Evolutionary conservation across 2,888 invertebrate genomes (phyloP), one percentile per base, ranked within the genome.

Genomic region (Pseudococcus viburni): DNA sequence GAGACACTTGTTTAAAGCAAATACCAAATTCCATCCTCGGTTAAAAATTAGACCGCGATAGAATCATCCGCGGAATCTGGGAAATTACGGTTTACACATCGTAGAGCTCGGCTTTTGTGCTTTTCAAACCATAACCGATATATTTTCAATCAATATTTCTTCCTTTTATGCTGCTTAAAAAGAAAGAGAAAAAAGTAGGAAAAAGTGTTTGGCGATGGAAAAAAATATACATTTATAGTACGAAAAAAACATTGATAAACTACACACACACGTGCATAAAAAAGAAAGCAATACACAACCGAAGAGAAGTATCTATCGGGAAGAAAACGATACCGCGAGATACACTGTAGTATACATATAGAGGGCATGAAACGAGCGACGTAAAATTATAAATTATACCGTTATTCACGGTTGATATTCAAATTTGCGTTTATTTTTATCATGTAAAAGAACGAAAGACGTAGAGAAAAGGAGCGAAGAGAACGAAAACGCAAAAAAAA

Each of bases 361-460:
- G 26, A 59, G 68, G 26, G 68, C 26, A 73, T 73, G 80, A 80
- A 80, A 42, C 80, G 42, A 73, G 80, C 80, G n/a, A 80, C 42
- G 80, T 80, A 80, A 80, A 80, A 42, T 80, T 80, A 80, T 80
- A 80, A 80, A 80, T 80, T 80, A 80, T 33, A 39, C 42, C 80
- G 80, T 80, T 80, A 80, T 80, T 80, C 80, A 22, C 80, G 46
- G 80, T 80, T 42, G 80, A 42, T 80, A 80, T 80, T 80, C 80
- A 80, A 80, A 80, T 80, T 80, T 80, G 80, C 68, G 68, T 73
- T 73, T 73, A 73, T 73, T 73, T 73, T 73, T 73, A 73, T 73
- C 68, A 73, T 73, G 68, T 73, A 73, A 73, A 73, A 73, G 26
- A 73, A 73, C 68, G 68, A 73, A 22, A 1, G 64, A 64, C 1